Evolutionary conservation across 53 echinoderm and acorn worm species (phyloP).

Genomic region (Echinometra lucunter): DNA sequence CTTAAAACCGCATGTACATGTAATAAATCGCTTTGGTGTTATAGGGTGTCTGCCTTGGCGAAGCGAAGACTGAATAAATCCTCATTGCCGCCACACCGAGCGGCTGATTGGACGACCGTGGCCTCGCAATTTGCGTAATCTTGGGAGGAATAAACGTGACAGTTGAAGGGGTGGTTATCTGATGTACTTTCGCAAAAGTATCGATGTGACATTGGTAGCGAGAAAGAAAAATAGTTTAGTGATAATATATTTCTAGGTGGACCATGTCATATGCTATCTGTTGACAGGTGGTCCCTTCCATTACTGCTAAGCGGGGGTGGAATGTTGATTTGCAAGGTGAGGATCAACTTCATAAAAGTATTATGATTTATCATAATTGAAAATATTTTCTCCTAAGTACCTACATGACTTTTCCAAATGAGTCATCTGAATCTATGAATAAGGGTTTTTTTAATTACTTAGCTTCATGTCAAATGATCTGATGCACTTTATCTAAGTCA

Average conservation of each 20-base stretch:
- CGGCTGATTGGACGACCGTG: neutral
- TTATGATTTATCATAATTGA: neutral
- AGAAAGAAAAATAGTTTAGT: slow-evolving; percentile 50
- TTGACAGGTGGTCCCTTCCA: slow-evolving; percentile 68
- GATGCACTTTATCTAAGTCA: neutral
- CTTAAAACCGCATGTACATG: slow-evolving; percentile 38
- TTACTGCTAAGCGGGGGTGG: neutral
- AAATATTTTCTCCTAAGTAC: neutral
- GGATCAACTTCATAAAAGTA: neutral
- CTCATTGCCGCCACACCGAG: neutral
- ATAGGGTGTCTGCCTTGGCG: neutral
- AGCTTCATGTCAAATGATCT: neutral
- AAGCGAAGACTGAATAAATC: neutral
- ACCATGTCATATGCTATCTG: slow-evolving; percentile 51
- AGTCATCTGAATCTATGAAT: neutral
- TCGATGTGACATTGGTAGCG: neutral
- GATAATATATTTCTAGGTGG: slow-evolving; percentile 50
- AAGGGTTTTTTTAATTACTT: neutral
- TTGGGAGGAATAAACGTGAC: slow-evolving; percentile 44
- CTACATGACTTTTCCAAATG: neutral
- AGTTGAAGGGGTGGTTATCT: slow-evolving; percentile 26
- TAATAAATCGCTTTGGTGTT: slow-evolving; percentile 40
- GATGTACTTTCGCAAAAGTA: slow-evolving; percentile 17
- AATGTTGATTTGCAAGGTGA: neutral
- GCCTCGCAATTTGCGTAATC: slow-evolving; percentile 28